Base-by-base conservation (phyloP, 2,888 invertebrate species). In the Escarpia spicata region DNA sequence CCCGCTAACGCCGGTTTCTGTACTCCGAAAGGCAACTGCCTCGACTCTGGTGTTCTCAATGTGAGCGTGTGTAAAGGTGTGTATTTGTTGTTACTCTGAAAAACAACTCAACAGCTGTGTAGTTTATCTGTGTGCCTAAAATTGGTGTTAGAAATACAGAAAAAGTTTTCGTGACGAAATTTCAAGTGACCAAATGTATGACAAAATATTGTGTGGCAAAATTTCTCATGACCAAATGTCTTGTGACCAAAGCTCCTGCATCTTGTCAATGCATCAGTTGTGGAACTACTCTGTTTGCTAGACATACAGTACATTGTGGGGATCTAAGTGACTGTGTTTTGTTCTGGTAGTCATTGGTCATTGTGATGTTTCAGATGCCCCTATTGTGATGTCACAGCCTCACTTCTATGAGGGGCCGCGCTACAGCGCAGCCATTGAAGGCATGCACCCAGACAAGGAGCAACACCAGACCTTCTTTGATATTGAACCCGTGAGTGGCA, bases 331-430 rank as follows among this genome's bases (percentile, higher is more conserved):
- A 75, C 19, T 75, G 19, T 10, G 12, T 60, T 52, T 52, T 19
- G 19, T 60, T 60, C 60, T 4, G 12, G 60, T 26, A 60, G 60
- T 75, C 6, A 19, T 52, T 92, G 92, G 15, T n/a, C 15, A 6
- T 58, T 58, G 58, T 44, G 89, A 90, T 44, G 26, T 31, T 75
- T 92, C 97, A 96, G 98, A 98, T 92, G 98, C 98, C n/a, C 98
- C 98, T 0, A 98, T 98, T 0, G 98, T 98, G 96, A 97, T 98
- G 44, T 98, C 98, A 0, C 97, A 97, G 95, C 98, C 98, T 0
- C 98, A 98, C 96, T 98, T 98, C 97, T 97, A 98, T 94, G 96
- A 98, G 95, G 97, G 98, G 96, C 97, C 97, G 0, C 97, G 97
- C 94, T 98, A 98, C 95, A 95, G 97, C 15, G 95, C 97, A 93